Conservation (phyloP, 2,797 vertebrate genomes). For the Rhadinocentrus ornatus region DNA sequence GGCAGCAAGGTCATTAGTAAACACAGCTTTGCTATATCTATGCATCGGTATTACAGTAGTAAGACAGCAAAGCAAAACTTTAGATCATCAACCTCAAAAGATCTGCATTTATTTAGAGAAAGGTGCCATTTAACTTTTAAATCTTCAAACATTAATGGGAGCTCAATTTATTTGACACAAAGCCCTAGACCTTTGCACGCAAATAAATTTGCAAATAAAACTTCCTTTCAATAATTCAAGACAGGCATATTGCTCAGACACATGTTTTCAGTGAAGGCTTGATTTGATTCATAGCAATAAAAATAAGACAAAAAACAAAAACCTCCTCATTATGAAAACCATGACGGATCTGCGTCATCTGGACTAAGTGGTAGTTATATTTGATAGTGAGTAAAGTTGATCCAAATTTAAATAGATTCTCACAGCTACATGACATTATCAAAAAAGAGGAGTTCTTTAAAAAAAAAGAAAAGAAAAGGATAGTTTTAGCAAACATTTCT, state of each 20-base stretch:
- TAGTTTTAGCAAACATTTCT: not conserved
- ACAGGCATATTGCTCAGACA: not conserved
- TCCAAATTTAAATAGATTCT: not conserved
- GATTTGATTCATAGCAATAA: not conserved
- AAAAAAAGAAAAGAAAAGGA: not conserved
- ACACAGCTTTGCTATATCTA: not conserved
- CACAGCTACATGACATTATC: not conserved
- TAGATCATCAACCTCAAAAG: not conserved
- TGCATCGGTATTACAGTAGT: not conserved
- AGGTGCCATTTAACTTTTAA: not conserved
- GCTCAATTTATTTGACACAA: not conserved
- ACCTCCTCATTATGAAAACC: not conserved
- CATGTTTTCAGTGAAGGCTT: not conserved
- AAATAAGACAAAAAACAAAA: not conserved
- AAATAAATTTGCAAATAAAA: conserved; percentile 16
- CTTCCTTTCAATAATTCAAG: not conserved
- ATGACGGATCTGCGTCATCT: too few species aligned
- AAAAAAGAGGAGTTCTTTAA: not conserved
- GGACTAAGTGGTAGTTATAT: not conserved
- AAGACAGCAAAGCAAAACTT: not conserved
- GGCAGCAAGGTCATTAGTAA: not conserved
- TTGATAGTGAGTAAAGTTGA: not conserved
- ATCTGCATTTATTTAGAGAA: not conserved
- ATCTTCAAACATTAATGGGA: not conserved
- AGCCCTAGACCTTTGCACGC: too few species aligned